Percentiles rank a stretch among this genome's conserved stretches.
These are phyloP conservation scores for Polylopha cassiicola DNA, from an alignment of 2,888 invertebrate species.

Conservation along the genomic window DNA sequence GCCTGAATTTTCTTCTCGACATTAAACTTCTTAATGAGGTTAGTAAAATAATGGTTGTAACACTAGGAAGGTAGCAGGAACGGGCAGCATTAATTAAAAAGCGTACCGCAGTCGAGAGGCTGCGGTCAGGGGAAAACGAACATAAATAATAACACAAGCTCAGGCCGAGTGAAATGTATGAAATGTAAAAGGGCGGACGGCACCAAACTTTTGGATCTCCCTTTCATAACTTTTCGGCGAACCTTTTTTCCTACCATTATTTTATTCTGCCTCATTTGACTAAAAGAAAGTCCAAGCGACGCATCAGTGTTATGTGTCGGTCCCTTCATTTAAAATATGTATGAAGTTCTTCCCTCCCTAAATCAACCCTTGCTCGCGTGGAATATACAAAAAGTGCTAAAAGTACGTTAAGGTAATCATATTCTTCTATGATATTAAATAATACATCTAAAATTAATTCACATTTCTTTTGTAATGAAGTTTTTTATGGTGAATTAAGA, in stretches of 20 bases:
- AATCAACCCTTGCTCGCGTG: slow-evolving; percentile 36
- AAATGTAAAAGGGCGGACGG: slow-evolving; percentile 59
- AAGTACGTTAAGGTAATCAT: too few species aligned
- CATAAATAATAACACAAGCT: slow-evolving; percentile 68
- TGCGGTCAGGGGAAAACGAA: slow-evolving; percentile 64
- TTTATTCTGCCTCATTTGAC: slow-evolving; percentile 72
- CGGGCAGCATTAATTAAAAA: slow-evolving; percentile 71
- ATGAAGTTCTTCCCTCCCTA: slow-evolving; percentile 49
- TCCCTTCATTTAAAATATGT: slow-evolving; percentile 67
- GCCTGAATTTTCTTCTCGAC: slow-evolving; percentile 47
- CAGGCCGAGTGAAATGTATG: slow-evolving; percentile 54
- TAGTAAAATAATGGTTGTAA: slow-evolving; percentile 71
- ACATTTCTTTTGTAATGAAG: too few species aligned
- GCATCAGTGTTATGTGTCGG: slow-evolving; percentile 55
- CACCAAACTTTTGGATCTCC: slow-evolving; percentile 64
- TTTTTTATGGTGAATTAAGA: too few species aligned
- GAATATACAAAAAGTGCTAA: slow-evolving; percentile 14
- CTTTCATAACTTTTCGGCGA: slow-evolving; percentile 67
- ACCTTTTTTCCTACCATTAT: slow-evolving; percentile 70
- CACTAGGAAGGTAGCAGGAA: slow-evolving; percentile 64
- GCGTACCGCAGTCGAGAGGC: slow-evolving; percentile 51
- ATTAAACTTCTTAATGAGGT: slow-evolving; percentile 70
- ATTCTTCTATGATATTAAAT: too few species aligned
- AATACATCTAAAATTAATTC: too few species aligned
- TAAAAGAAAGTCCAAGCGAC: slow-evolving; percentile 66